Base-by-base conservation (phyloP, 2,797 vertebrate species). In the Rhinatrema bivittatum region DNA sequence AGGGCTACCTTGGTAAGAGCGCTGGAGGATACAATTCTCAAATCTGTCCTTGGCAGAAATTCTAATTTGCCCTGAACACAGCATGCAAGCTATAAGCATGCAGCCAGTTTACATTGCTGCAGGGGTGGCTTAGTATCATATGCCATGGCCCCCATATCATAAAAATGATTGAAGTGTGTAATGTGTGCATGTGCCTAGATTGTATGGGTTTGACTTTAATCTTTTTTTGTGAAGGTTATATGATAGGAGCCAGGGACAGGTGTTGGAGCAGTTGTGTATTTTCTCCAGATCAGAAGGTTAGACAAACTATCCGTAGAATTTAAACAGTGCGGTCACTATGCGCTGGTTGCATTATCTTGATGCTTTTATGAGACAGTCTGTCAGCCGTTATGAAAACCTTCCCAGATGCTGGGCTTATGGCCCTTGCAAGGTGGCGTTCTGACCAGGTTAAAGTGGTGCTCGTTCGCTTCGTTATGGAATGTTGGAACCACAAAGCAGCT, bases 211-310 rank as follows among this genome's bases (percentile, higher is more conserved):
- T n/a, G n/a, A n/a, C n/a, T n/a, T n/a, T n/a, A n/a, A n/a, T n/a
- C n/a, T n/a, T n/a, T n/a, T n/a, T n/a, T 61, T 39, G 14, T 42
- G 46, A 53, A 63, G 39, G 38, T 60, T 60, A 46, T 49, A 41
- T 31, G 41, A 53, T 50, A 50, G 59, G 29, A 29, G 56, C 43
- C 42, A 44, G 22, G 31, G 39, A 50, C 65, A 79, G 65, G 67
- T 76, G 58, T 41, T 57, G 33, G 32, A 56, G 51, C 22, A 28
- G 23, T 52, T 67, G 17, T 54, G 59, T 37, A 49, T 61, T 60
- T 67, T 65, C 35, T 49, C 43, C 60, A 65, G 79, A 86, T 85
- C 83, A 86, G 76, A 80, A 90, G 81, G 85, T 90, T 90, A 89
- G 75, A 79, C 70, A 89, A 87, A 84, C 73, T 82, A 72, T 65